phyloP scores from a whole-genome alignment of 2,797 vertebrate species.

The Sebastes ruberrimus region DNA sequence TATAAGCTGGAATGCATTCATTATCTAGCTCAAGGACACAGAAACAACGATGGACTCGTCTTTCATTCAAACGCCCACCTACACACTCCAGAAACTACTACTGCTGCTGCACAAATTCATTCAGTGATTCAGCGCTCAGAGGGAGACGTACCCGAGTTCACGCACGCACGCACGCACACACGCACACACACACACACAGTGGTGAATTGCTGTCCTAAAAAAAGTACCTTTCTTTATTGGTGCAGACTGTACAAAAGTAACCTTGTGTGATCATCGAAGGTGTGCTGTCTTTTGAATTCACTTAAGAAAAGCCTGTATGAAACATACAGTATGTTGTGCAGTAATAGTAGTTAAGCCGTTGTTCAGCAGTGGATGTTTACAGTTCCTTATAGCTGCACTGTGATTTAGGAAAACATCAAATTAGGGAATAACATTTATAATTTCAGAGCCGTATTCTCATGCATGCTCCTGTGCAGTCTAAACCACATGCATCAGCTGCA shows the following conservation, averaged over 20 bases:
- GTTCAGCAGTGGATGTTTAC: background rate
- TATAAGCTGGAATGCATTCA: slow-evolving; percentile 52
- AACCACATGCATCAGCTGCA: background rate
- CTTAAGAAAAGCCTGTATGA: background rate
- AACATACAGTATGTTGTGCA: background rate
- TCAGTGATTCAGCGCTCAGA: slow-evolving; percentile 35
- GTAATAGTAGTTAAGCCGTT: background rate
- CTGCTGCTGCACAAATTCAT: slow-evolving; percentile 51
- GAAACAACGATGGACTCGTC: slow-evolving; percentile 37
- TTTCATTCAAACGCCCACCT: slow-evolving; percentile 52
- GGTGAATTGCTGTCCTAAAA: background rate
- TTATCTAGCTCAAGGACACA: slow-evolving; percentile 69
- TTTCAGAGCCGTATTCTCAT: background rate
- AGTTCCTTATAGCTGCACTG: background rate
- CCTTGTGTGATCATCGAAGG: background rate
- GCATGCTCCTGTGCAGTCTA: background rate
- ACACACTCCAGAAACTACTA: slow-evolving; percentile 46
- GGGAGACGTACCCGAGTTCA: background rate
- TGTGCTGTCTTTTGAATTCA: background rate
- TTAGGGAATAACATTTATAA: background rate
- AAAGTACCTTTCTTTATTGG: background rate
- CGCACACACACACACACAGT: background rate
- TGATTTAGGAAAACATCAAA: slow-evolving; percentile 2
- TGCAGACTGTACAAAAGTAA: background rate
- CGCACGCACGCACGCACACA: background rate